Evolutionary conservation across 2,888 invertebrate genomes (phyloP).

Genomic region (Drosophila glabriapex): DNA sequence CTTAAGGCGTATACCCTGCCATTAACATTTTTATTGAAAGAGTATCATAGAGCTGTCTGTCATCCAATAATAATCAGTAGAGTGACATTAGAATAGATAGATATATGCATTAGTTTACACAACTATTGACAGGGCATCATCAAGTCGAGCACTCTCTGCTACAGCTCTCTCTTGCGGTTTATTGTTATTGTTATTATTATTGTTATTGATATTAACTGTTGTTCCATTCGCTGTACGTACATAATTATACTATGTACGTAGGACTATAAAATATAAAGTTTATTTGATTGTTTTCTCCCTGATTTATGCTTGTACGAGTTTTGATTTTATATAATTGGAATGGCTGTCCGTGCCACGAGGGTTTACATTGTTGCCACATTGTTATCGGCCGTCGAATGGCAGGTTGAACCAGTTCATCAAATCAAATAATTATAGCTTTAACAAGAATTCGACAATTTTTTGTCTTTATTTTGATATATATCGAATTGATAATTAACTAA

Average conservation of each 20-base stretch:
- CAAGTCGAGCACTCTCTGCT: not conserved
- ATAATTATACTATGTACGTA: not conserved
- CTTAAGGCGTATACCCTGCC: conserved; percentile 21
- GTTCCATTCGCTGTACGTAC: conserved; percentile 11
- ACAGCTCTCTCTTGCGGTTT: no score
- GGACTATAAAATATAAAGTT: conserved; percentile 44
- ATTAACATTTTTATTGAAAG: not conserved
- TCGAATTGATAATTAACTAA: not conserved
- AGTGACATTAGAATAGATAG: not conserved
- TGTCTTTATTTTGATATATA: no score
- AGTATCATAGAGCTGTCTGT: not conserved
- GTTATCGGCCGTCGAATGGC: not conserved
- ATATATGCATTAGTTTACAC: not conserved
- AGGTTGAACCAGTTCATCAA: conserved; percentile 14
- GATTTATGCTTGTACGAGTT: conserved; percentile 41
- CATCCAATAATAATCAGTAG: no score
- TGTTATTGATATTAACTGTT: conserved; percentile 11
- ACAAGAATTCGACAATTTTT: not conserved
- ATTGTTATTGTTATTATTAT: conserved; percentile 8
- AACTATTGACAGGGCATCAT: not conserved
- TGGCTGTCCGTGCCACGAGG: not conserved
- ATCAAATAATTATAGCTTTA: not conserved
- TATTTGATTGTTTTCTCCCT: conserved; percentile 43
- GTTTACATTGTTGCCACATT: not conserved
- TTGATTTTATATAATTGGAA: conserved; percentile 11